A percentile compares a stretch with the other conserved stretches of the same genome.
These are phyloP conservation scores for Aythya baeri DNA, from an alignment of 2,113 vertebrate genomes.

Conservation along the genomic window DNA sequence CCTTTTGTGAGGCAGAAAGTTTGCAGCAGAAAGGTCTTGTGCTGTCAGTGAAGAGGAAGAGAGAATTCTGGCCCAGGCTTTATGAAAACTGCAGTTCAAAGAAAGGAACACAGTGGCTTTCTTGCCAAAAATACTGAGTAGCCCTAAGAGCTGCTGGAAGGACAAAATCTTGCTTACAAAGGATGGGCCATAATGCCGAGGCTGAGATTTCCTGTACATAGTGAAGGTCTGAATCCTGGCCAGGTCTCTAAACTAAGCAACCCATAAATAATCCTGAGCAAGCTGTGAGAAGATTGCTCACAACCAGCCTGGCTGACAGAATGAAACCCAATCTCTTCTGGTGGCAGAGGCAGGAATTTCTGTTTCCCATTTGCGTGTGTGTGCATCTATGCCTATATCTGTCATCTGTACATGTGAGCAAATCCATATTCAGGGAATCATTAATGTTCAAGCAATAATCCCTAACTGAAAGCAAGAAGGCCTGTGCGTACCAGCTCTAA, in stretches of 20 bases:
- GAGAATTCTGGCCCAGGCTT: neutral
- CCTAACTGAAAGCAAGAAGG: neutral
- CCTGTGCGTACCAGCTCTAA: neutral
- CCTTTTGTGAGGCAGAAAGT: neutral
- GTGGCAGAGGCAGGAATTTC: constrained; percentile 32
- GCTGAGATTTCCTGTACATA: constrained; percentile 56
- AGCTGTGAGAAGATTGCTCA: constrained; percentile 58
- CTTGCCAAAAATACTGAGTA: constrained; percentile 46
- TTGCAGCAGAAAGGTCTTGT: neutral
- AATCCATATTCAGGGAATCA: neutral
- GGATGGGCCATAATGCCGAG: constrained; percentile 43
- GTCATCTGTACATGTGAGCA: neutral
- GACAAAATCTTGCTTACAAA: constrained; percentile 50
- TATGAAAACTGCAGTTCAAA: constrained; percentile 32
- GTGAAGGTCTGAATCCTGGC: constrained; percentile 46
- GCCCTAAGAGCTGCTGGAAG: constrained; percentile 29
- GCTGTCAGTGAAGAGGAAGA: neutral
- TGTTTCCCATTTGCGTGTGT: neutral
- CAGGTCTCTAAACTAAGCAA: constrained; percentile 60
- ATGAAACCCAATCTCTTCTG: constrained; percentile 13
- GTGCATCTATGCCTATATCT: neutral
- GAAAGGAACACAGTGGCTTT: neutral
- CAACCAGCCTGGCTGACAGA: constrained; percentile 39
- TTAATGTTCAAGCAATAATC: neutral
- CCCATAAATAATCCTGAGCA: constrained; percentile 61